phyloP scores from a whole-genome alignment of 2,113 vertebrate species.

The Trematomus loennbergii region DNA sequence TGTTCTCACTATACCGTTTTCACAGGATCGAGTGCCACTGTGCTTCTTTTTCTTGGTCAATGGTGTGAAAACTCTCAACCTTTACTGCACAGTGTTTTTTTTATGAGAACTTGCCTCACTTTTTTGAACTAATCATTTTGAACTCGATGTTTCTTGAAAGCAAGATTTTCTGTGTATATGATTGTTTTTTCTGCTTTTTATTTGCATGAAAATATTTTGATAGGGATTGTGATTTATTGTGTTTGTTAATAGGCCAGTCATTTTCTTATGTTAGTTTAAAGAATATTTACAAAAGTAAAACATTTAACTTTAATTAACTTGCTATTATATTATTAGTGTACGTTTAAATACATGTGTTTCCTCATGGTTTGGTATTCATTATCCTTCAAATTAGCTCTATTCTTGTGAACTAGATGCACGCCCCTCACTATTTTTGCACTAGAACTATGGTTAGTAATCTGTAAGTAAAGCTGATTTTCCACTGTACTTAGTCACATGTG shows the following conservation, averaged over 20 bases:
- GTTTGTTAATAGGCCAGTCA: background rate
- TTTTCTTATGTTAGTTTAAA: background rate
- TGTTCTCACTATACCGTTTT: background rate
- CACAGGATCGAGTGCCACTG: background rate
- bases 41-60: background rate
- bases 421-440: background rate
- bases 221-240: background rate
- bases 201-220: background rate
- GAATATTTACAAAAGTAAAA: background rate
- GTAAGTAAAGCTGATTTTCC: background rate
- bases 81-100: background rate
- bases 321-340: background rate
- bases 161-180: background rate
- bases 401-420: background rate
- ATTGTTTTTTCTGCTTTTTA: background rate
- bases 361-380: background rate
- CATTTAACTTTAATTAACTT: background rate
- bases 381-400: background rate
- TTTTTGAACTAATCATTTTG: background rate
- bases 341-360: background rate
- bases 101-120: background rate
- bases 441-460: background rate
- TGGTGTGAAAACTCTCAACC: background rate
- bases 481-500: background rate
- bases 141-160: background rate